Base-by-base conservation (phyloP, 2,797 vertebrate species). In the Peromyscus attwateri region DNA sequence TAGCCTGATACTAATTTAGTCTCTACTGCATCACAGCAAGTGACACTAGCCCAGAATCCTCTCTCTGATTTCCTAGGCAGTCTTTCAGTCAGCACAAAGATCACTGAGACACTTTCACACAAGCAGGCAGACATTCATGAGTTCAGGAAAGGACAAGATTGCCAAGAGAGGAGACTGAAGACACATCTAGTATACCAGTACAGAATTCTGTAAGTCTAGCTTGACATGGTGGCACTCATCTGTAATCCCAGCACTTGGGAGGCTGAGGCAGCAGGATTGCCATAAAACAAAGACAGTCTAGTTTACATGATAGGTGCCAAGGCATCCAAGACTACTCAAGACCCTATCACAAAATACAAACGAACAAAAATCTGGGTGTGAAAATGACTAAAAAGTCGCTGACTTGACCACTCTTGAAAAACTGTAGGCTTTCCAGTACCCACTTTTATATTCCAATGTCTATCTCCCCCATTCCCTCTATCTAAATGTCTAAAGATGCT, bases 1-100 rank as follows among this genome's bases (percentile, higher is more conserved):
- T 9, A 82, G 64, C 79, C 60, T 57, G 94, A 87, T 92, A 62
- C 60, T 94, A 83, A 96, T 94, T 94, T 92, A 52, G 46, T 94
- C 43, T 91, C 68, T 91, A 60, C 55, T 90, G 55, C 68, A 79
- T 34, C 64, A 77, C 40, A 87, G 71, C 64, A 77, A 92, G 75
- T 82, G 79, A 93, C 64, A 91, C 31, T 23, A 76, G 71, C 52
- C 66, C 31, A 60, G 87, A 89, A 68, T 52, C 83, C 94, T 91
- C 91, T 64, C 75, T 94, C 82, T 92, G 46, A 84, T 87, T 37
- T 46, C 83, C 55, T 92, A 76, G 60, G 37, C 43, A 77, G 79
- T 64, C 21, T 94, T 92, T 95, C 77, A 57, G 73, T 60, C 79
- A 80, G 21, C 43, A 49, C 73, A 75, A 73, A 94, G 76, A 52